Evolutionary conservation across 2,888 invertebrate species (phyloP).

Genomic region (Dryomyza anilis): DNA sequence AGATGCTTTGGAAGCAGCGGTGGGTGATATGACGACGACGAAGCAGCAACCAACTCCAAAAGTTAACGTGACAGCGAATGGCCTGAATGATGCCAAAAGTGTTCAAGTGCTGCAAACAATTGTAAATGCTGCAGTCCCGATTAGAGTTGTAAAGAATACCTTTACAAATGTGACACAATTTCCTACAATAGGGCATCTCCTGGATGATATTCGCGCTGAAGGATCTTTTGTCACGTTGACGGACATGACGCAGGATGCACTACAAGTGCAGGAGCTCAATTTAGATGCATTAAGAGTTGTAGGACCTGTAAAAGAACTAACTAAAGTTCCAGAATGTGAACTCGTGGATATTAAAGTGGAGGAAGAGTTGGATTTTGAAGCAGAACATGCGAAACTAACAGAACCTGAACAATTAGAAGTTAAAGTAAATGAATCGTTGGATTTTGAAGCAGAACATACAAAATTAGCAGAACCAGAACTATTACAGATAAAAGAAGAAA

Average conservation of each 20-base stretch:
- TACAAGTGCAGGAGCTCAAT: slow-evolving; percentile 10
- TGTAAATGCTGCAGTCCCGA: neutral
- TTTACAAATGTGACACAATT: neutral
- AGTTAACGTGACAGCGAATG: no score
- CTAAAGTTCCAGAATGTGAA: no score
- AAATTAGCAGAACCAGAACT: no score
- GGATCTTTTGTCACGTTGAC: slow-evolving; percentile 1
- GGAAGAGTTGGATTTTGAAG: no score
- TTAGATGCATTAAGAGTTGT: neutral
- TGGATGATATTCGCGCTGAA: no score
- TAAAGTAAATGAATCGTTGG: no score
- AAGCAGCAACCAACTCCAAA: neutral
- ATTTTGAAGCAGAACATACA: no score
- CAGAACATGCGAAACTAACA: no score
- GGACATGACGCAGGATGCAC: slow-evolving; percentile 1
- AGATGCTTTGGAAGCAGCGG: slow-evolving; percentile 21
- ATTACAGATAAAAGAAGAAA: no score
- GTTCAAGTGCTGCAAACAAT: neutral
- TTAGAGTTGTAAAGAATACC: neutral
- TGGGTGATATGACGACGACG: slow-evolving; percentile 12
- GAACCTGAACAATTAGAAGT: no score
- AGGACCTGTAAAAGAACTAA: no score
- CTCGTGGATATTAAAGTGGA: no score
- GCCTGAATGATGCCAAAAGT: slow-evolving; percentile 9
- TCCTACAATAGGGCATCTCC: neutral